phyloP scores from a whole-genome alignment of 2,113 vertebrate species.

The Haemorhous mexicanus region DNA sequence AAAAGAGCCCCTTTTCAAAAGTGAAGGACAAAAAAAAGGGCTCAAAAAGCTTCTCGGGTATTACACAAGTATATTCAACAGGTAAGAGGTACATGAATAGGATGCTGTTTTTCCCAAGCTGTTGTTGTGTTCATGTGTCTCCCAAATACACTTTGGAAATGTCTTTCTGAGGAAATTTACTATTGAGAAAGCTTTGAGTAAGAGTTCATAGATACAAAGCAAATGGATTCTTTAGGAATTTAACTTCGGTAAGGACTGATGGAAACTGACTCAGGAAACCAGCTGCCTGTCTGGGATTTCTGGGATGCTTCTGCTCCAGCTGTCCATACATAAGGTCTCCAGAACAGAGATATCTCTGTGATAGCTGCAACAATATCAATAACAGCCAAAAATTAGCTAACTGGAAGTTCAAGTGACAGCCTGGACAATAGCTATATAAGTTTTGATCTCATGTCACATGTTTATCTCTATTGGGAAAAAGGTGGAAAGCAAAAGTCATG shows the following conservation, averaged over 20 bases:
- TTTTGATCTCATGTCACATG: neutral
- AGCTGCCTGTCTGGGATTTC: neutral
- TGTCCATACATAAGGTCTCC: neutral
- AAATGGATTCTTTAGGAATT: neutral
- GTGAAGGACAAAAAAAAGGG: neutral
- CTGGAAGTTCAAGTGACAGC: neutral
- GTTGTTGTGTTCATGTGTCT: neutral
- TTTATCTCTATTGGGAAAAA: neutral
- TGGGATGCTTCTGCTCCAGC: neutral
- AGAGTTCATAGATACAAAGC: neutral
- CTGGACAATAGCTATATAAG: neutral
- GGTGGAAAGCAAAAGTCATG: neutral
- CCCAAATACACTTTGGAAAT: neutral
- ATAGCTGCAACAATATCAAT: neutral
- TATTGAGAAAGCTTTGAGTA: neutral
- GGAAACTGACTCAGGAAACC: neutral
- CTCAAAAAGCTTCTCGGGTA: neutral
- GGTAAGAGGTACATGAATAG: neutral
- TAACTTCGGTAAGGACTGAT: neutral
- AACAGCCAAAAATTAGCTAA: neutral
- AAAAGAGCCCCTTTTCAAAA: neutral
- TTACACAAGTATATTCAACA: neutral
- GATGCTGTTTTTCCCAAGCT: neutral
- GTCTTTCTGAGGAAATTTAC: neutral
- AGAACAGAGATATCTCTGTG: neutral